These are phyloP conservation scores for Oxystoma pomonae DNA, from an alignment of 2,888 invertebrate genomes.

Conservation along the genomic window DNA sequence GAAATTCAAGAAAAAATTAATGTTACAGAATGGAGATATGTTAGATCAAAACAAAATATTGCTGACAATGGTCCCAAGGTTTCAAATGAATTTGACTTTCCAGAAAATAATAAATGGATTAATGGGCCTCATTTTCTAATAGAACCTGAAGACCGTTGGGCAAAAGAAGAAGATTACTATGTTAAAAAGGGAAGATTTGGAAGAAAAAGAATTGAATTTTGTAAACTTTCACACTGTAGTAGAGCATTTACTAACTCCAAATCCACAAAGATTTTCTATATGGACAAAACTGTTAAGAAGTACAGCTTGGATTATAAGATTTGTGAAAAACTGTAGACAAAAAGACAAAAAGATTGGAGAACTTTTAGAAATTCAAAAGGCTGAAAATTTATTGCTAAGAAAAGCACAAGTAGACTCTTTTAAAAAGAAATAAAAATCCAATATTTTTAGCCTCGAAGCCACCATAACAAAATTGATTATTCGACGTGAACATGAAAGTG, in stretches of 20 bases:
- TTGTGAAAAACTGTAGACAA: neutral
- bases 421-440: neutral
- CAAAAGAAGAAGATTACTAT: neutral
- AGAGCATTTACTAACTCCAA: neutral
- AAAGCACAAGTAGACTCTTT: neutral
- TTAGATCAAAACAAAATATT: neutral
- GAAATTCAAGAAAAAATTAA: neutral
- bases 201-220: neutral
- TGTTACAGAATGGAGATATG: neutral
- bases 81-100: neutral
- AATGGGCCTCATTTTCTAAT: neutral
- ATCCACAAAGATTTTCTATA: slow-evolving; percentile 4
- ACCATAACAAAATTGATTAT: slow-evolving; percentile 2
- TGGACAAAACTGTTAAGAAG: slow-evolving; percentile 3
- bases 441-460: neutral
- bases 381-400: neutral
- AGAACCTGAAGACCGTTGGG: too few relatives aligned
- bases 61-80: neutral
- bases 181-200: neutral
- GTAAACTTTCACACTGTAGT: neutral
- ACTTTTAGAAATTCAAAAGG: neutral
- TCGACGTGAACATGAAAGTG: neutral
- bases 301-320: slow-evolving; percentile 2
- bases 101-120: neutral
- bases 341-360: neutral